Evolutionary conservation across 2,888 invertebrate genomes (phyloP).

Genomic region (Euzetes globulus): DNA sequence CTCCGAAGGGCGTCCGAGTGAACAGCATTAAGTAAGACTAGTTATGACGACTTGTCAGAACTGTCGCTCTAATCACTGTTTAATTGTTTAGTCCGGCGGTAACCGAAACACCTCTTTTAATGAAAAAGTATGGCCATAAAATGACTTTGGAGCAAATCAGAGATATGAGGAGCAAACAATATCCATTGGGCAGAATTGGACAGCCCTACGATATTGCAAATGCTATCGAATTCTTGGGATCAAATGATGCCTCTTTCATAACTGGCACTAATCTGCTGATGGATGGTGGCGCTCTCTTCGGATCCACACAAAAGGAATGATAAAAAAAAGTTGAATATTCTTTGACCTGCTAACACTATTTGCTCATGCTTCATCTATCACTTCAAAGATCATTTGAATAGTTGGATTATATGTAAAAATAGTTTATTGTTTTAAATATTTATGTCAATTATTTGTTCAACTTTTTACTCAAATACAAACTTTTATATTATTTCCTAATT

Average conservation of each 20-base stretch:
- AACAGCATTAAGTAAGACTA: slow-evolving; percentile 1
- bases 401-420: too few relatives aligned
- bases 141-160: background rate
- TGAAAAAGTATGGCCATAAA: background rate
- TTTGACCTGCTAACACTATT: too few relatives aligned
- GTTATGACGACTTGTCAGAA: too few relatives aligned
- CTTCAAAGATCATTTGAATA: too few relatives aligned
- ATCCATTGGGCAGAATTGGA: background rate
- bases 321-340: too few relatives aligned
- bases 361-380: too few relatives aligned
- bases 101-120: background rate
- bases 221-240: background rate
- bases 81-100: background rate
- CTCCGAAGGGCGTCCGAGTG: background rate
- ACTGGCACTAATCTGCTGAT: background rate
- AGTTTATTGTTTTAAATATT: too few relatives aligned
- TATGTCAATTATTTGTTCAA: too few relatives aligned
- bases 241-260: background rate
- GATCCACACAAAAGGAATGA: background rate
- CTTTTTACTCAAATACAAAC: too few relatives aligned
- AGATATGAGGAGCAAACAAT: background rate
- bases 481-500: too few relatives aligned
- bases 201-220: background rate
- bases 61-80: too few relatives aligned
- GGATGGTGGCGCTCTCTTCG: slow-evolving; percentile 13